A percentile compares a stretch with the other conserved stretches of the same genome.
phyloP scores from a whole-genome alignment of 2,888 invertebrate genomes.

The Caenorhabditis sinica region DNA sequence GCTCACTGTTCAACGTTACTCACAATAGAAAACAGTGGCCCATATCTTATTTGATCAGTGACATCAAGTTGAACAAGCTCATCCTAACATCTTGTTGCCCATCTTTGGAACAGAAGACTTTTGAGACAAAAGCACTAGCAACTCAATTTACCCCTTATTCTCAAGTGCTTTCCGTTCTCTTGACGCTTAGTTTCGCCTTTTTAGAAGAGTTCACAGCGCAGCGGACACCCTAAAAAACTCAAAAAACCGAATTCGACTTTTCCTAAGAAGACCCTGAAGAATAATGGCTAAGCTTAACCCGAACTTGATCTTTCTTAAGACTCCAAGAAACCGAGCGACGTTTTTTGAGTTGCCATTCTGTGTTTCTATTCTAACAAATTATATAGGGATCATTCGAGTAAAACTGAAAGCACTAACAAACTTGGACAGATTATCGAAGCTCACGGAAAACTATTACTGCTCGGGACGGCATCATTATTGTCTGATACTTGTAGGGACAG shows the following conservation, averaged over 20 bases:
- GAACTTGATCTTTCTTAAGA: conserved; percentile 42
- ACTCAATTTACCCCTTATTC: conserved; percentile 49
- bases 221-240: conserved; percentile 16
- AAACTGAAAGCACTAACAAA: conserved; percentile 12
- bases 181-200: conserved; percentile 19
- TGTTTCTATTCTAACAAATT: neutral
- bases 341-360: neutral
- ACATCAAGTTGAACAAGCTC: neutral
- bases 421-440: neutral
- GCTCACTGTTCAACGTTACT: too few species aligned
- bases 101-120: conserved; percentile 26
- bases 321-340: neutral
- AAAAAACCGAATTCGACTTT: conserved; percentile 31
- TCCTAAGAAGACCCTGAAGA: conserved; percentile 42
- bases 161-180: conserved; percentile 54
- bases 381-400: conserved; percentile 3
- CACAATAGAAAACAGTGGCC: too few species aligned
- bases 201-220: conserved; percentile 41
- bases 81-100: neutral
- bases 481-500: conserved; percentile 27
- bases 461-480: conserved; percentile 26
- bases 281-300: conserved; percentile 48
- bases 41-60: neutral
- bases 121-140: conserved; percentile 41
- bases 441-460: conserved; percentile 43